These are phyloP conservation scores for Petrolisthes cinctipes DNA, from an alignment of 2,888 invertebrate species.

Conservation along the genomic window DNA sequence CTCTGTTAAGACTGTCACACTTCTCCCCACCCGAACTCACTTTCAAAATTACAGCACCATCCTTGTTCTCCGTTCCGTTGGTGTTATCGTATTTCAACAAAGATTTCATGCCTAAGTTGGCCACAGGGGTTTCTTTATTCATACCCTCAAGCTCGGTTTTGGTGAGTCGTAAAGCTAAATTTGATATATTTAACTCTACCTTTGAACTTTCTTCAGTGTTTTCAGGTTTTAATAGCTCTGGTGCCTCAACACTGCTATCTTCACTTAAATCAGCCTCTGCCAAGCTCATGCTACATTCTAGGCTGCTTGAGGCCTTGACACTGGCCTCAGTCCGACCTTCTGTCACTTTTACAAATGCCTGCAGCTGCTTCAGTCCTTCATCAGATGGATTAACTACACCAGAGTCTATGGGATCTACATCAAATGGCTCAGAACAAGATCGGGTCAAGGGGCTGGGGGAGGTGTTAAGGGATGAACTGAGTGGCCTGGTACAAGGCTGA, in stretches of 20 bases:
- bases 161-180: neutral
- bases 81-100: neutral
- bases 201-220: neutral
- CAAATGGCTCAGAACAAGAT: neutral
- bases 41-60: neutral
- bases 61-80: neutral
- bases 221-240: neutral
- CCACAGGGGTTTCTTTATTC: neutral
- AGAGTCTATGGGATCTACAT: neutral
- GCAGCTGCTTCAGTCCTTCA: slow-evolving; percentile 40
- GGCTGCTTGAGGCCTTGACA: neutral
- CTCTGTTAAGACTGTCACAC: neutral
- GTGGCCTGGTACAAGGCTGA: too few species aligned
- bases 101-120: neutral
- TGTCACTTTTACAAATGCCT: slow-evolving; percentile 44
- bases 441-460: neutral
- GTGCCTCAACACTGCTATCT: too few species aligned
- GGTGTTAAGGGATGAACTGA: too few species aligned
- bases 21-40: neutral
- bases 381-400: slow-evolving; percentile 17
- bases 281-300: neutral
- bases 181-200: too few species aligned
- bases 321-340: slow-evolving; percentile 24
- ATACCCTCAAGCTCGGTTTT: slow-evolving; percentile 9
- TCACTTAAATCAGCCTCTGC: too few species aligned